These are phyloP conservation scores for Stenodema calcarata DNA, from an alignment of 2,888 invertebrate species.

Conservation along the genomic window DNA sequence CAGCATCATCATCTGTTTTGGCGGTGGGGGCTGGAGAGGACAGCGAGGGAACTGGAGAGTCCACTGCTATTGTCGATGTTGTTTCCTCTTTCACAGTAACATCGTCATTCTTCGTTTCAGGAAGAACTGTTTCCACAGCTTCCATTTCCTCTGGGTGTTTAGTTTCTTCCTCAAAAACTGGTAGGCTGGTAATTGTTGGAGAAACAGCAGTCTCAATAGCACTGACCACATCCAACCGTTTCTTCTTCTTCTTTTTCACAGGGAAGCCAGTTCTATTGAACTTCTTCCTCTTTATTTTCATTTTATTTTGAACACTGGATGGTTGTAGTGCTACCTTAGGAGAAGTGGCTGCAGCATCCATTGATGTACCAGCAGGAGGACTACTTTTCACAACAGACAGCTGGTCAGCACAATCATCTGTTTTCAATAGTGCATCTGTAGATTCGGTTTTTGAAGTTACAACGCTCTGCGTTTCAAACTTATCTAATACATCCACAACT, in stretches of 20 bases:
- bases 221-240: conserved; percentile 59
- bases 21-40: background rate
- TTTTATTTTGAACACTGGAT: background rate
- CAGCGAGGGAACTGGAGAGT: background rate
- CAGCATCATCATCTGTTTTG: conserved; percentile 32
- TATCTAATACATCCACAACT: background rate
- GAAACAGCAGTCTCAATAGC: background rate
- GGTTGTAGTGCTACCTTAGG: background rate
- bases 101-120: background rate
- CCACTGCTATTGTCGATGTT: background rate
- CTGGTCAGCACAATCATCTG: background rate
- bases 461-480: background rate
- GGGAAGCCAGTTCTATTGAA: conserved; percentile 90
- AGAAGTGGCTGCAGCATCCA: background rate
- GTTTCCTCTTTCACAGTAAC: background rate
- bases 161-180: conserved; percentile 53
- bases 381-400: background rate
- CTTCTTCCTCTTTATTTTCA: conserved; percentile 71
- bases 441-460: background rate
- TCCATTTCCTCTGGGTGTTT: conserved; percentile 25
- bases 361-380: background rate
- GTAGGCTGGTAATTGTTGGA: background rate
- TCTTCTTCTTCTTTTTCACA: conserved; percentile 81
- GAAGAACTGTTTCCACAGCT: background rate
- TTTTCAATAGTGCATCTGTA: background rate